Conservation (phyloP, 2,888 invertebrate species). For the Ecdyonurus torrentis region DNA sequence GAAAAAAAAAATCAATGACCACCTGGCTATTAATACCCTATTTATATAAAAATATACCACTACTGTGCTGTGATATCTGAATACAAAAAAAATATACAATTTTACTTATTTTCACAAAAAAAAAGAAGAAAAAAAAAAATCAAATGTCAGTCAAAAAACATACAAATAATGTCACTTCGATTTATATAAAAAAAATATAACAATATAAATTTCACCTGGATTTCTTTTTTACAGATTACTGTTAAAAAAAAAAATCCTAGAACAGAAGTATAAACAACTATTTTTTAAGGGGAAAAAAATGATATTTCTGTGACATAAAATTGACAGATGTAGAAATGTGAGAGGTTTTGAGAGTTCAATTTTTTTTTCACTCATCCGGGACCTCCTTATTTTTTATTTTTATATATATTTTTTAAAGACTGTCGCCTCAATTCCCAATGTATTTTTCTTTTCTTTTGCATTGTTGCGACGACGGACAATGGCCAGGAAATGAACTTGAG, state of each 20-base stretch:
- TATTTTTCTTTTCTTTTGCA: not conserved
- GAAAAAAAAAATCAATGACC: not conserved
- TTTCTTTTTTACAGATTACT: not conserved
- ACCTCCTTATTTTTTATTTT: not conserved
- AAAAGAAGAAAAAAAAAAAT: too few relatives aligned
- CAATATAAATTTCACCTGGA: not conserved
- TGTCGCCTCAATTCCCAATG: not conserved
- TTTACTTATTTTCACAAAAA: not conserved
- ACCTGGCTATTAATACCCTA: not conserved
- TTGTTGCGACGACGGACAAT: not conserved
- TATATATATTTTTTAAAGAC: not conserved
- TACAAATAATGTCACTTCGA: not conserved
- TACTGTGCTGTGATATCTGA: too few relatives aligned
- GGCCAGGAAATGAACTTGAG: conserved; percentile 4
- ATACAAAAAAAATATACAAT: not conserved
- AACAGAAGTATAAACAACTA: not conserved
- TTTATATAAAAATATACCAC: not conserved
- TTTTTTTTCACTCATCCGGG: not conserved
- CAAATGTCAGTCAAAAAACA: not conserved
- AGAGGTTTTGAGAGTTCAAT: not conserved
- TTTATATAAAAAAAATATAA: not conserved
- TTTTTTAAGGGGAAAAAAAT: not conserved
- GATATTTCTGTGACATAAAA: not conserved
- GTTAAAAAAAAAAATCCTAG: not conserved
- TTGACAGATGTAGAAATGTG: not conserved